Base-by-base conservation (phyloP, 1,140 invertebrate genomes). In the Ceratitis capitata region DNA sequence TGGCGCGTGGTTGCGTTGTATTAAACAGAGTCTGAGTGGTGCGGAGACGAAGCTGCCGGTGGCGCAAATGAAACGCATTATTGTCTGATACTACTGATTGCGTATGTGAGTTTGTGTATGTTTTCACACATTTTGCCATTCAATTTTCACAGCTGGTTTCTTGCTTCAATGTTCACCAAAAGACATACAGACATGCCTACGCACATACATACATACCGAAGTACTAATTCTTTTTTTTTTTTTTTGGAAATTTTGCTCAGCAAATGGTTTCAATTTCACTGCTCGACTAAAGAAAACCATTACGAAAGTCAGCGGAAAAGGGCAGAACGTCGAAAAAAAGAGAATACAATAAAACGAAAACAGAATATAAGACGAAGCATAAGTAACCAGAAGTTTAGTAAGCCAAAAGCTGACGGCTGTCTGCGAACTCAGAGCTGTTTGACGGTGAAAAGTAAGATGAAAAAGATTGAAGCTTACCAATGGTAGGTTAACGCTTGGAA, bases 11-110 rank as follows among this genome's bases (percentile, higher is more conserved):
- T 16, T 35, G 51, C n/a, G 51, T 3, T 56, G n/a, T n/a, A n/a
- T n/a, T n/a, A n/a, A n/a, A n/a, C n/a, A n/a, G n/a, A n/a, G n/a
- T n/a, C n/a, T n/a, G 51, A 56, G 51, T 56, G 51, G 51, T n/a
- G 51, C 51, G n/a, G n/a, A 56, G 29, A 69, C 61, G 39, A 69
- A 35, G 61, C 61, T 69, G 61, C 32, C 61, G n/a, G 16, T 39
- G 61, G 35, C 61, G 61, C 35, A 69, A 69, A 69, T 69, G 61
- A 69, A 69, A 69, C 32, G 61, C 61, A 69, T 69, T 69, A 69
- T 19, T 69, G 32, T 35, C 58, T 16, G 6, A 10, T 26, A 3
- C 9, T 14, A 4, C 19, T 58, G 53, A 1, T 56, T 12, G 29
- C 5, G 12, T 16, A 29, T 35, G 12, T 16, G 26, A 12, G 29